These are phyloP conservation scores for Leptinotarsa lineolata DNA, from an alignment of 1,140 invertebrate species.

Conservation along the genomic window DNA sequence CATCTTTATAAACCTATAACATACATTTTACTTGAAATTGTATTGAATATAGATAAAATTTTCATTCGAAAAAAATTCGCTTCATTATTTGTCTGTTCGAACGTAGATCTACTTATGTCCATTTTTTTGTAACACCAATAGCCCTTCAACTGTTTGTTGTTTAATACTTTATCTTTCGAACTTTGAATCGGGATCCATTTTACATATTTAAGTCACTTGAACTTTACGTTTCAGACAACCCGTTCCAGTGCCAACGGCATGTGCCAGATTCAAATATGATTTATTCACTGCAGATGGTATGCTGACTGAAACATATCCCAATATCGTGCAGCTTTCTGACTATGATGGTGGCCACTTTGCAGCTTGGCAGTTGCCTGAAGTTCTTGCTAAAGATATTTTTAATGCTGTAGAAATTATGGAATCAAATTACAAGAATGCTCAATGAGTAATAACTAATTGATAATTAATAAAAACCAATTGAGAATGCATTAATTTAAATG, in stretches of 20 bases:
- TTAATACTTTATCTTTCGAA: too few relatives aligned
- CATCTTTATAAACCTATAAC: too few relatives aligned
- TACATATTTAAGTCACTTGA: background rate
- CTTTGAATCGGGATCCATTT: background rate
- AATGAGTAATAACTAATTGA: too few relatives aligned
- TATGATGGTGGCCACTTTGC: slow-evolving; percentile 83
- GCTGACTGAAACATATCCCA: slow-evolving; percentile 64
- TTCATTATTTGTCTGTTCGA: too few relatives aligned
- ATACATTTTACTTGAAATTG: too few relatives aligned
- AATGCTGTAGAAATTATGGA: slow-evolving; percentile 41
- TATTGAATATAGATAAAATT: too few relatives aligned
- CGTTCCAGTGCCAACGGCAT: slow-evolving; percentile 66
- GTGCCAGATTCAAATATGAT: slow-evolving; percentile 69
- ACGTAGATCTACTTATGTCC: too few relatives aligned
- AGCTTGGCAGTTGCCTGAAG: slow-evolving; percentile 76
- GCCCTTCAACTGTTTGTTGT: too few relatives aligned
- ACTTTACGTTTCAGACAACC: slow-evolving; percentile 65
- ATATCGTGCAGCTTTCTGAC: slow-evolving; percentile 68
- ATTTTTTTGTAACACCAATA: too few relatives aligned
- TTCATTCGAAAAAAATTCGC: too few relatives aligned
- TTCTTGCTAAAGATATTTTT: slow-evolving; percentile 67
- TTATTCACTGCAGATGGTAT: slow-evolving; percentile 65
- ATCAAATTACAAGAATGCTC: background rate
- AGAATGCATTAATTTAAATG: too few relatives aligned
- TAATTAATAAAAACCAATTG: too few relatives aligned